Evolutionary conservation across 2,888 invertebrate genomes (phyloP).

Genomic region (Stenotaenia linearis): DNA sequence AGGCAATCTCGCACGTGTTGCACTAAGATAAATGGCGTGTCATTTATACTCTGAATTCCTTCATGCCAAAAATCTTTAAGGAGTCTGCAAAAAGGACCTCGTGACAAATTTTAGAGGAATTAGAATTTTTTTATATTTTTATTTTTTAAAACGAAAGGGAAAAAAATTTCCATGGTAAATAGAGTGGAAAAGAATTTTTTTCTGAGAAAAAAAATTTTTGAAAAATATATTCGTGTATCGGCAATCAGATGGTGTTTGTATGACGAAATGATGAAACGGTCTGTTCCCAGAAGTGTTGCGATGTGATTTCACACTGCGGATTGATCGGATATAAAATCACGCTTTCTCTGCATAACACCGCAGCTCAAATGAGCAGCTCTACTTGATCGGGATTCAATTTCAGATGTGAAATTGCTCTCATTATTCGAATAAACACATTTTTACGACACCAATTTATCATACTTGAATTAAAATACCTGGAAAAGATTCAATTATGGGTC

Average conservation of each 20-base stretch:
- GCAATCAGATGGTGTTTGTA: neutral
- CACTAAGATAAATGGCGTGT: neutral
- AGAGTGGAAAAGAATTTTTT: neutral
- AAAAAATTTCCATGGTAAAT: neutral
- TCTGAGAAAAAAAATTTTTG: neutral
- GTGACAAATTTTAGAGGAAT: neutral
- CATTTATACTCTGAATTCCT: neutral
- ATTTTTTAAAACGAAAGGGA: neutral
- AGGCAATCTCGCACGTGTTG: slow-evolving; percentile 8
- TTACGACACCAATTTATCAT: neutral
- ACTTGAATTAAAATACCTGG: neutral
- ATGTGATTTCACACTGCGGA: neutral
- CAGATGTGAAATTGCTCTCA: neutral
- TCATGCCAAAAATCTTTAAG: neutral
- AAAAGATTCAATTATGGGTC: neutral
- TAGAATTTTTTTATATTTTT: neutral
- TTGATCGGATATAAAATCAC: neutral
- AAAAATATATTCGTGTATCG: neutral
- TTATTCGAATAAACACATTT: neutral
- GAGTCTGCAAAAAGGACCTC: neutral
- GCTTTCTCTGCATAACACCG: neutral
- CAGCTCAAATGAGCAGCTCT: neutral
- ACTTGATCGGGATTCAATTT: neutral
- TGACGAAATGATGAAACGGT: neutral
- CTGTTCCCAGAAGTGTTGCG: neutral